Evolutionary conservation across 2,113 vertebrate species (phyloP).

Genomic region (Pterophyllum scalare): DNA sequence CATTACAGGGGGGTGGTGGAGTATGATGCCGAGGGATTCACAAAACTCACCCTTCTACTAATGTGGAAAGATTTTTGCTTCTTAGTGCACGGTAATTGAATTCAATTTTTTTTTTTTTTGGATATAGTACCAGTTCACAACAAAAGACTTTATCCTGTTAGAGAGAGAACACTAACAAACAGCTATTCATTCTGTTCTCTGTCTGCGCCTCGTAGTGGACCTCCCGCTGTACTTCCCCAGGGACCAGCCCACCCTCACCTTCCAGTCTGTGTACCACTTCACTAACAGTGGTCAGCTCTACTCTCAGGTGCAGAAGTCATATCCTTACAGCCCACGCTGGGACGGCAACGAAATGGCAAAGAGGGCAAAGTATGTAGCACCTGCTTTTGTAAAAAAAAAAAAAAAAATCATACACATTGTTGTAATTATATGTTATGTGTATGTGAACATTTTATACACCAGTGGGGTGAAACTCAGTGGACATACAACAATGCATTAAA

Average conservation of each 20-base stretch:
- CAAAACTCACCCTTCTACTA: slow-evolving; percentile 95
- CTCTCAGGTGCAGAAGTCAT: slow-evolving; percentile 97
- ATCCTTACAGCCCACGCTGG: slow-evolving; percentile 98
- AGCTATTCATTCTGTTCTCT: slow-evolving; percentile 23
- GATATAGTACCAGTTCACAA: not conserved
- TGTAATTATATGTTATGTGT: not conserved
- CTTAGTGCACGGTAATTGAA: slow-evolving; percentile 91
- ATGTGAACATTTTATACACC: not conserved
- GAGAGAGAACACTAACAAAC: not conserved
- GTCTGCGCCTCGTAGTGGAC: slow-evolving; percentile 84
- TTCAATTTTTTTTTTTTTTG: not conserved
- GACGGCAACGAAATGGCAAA: slow-evolving; percentile 99
- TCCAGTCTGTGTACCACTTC: slow-evolving; percentile 98
- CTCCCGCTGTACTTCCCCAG: slow-evolving; percentile 96
- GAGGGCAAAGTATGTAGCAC: slow-evolving; percentile 93
- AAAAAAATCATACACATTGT: not conserved
- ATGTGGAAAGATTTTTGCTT: slow-evolving; percentile 99
- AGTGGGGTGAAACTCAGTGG: not conserved
- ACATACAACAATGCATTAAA: not conserved
- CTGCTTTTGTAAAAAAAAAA: too few relatives aligned
- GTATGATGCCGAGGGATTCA: slow-evolving; percentile 98
- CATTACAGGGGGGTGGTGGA: slow-evolving; percentile 93
- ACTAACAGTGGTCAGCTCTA: slow-evolving; percentile 97
- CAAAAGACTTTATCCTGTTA: not conserved
- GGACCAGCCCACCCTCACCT: slow-evolving; percentile 96